Evolutionary conservation across 1,140 invertebrate species (phyloP).

Genomic region (Telenomus remus): DNA sequence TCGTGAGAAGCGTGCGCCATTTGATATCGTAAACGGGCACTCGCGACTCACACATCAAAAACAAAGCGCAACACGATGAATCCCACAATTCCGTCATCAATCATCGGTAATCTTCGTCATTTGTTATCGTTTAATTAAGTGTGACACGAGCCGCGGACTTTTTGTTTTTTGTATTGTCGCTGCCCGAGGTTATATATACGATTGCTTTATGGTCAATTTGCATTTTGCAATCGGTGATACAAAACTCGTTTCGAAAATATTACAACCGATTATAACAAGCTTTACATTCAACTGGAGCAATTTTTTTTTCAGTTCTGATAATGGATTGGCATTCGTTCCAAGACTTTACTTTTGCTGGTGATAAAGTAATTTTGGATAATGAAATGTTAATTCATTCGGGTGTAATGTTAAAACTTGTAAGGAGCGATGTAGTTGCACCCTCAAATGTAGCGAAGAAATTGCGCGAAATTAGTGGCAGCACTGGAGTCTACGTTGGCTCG

Average conservation of each 20-base stretch:
- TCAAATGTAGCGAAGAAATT: slow-evolving; percentile 54
- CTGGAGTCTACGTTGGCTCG: slow-evolving; percentile 40
- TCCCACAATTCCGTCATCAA: slow-evolving; percentile 21
- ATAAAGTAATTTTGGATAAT: slow-evolving; percentile 26
- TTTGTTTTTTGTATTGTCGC: neutral
- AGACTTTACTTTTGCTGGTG: neutral
- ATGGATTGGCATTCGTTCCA: neutral
- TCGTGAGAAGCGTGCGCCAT: slow-evolving; percentile 43
- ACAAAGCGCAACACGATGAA: slow-evolving; percentile 8
- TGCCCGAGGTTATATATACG: neutral
- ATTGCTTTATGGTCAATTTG: slow-evolving; percentile 3
- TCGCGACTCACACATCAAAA: slow-evolving; percentile 7
- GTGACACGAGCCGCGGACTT: slow-evolving; percentile 2
- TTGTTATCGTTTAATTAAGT: slow-evolving; percentile 36
- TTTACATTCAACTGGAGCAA: too few species aligned
- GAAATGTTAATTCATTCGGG: slow-evolving; percentile 37
- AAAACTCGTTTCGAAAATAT: neutral
- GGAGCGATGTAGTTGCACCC: slow-evolving; percentile 28
- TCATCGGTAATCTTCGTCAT: slow-evolving; percentile 32
- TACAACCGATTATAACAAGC: too few species aligned
- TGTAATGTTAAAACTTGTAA: slow-evolving; percentile 45
- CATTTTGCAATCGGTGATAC: slow-evolving; percentile 4
- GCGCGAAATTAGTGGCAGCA: slow-evolving; percentile 45
- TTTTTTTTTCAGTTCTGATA: too few species aligned
- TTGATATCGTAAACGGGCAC: slow-evolving; percentile 45